Conservation (phyloP, 2,797 vertebrate species). For the Myotis myotis region DNA sequence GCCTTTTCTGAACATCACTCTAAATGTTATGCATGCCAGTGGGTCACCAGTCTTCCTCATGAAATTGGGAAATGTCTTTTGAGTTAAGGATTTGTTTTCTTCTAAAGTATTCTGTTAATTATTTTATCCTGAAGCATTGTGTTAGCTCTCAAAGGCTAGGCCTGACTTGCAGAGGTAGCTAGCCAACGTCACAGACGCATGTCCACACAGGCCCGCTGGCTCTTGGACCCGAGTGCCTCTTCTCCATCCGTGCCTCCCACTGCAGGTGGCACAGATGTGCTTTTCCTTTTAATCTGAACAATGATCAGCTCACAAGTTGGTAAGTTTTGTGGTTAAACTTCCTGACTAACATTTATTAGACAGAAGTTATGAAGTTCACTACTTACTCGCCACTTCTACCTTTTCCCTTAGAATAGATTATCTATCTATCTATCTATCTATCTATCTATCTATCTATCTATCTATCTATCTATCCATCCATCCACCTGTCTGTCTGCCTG, state of each 20-base stretch:
- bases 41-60: background rate
- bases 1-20: background rate
- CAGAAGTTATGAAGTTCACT: constrained; percentile 72
- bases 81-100: background rate
- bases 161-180: background rate
- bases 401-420: background rate
- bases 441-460: background rate
- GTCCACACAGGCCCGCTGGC: background rate
- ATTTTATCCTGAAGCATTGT: background rate
- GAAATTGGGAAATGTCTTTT: background rate
- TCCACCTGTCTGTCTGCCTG: too few species aligned
- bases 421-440: background rate
- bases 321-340: constrained; percentile 77
- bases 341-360: constrained; percentile 70
- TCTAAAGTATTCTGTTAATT: background rate
- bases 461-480: too few species aligned
- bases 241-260: background rate
- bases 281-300: constrained; percentile 65
- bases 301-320: constrained; percentile 61
- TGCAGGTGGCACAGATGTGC: background rate
- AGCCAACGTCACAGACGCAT: background rate
- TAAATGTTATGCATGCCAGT: background rate
- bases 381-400: constrained; percentile 77
- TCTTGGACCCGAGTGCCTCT: background rate
- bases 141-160: background rate